Base-by-base conservation (phyloP, 2,888 invertebrate genomes). In the Luffia ferchaultella region DNA sequence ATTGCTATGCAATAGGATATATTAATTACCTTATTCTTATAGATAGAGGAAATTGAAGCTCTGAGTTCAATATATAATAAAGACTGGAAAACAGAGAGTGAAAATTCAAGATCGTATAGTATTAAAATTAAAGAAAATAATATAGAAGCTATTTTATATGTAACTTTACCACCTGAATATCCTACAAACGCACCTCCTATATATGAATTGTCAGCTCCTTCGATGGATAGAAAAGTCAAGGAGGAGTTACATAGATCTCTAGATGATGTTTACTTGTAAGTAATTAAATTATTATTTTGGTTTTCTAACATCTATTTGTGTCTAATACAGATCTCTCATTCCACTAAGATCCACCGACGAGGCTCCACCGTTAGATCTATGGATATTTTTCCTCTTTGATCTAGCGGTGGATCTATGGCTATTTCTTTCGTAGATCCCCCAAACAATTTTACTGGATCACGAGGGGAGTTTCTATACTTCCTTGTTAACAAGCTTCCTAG, bases 21-120 rank as follows among this genome's bases (percentile, higher is more conserved):
- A n/a, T n/a, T n/a, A n/a, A n/a, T n/a, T n/a, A n/a, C n/a, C n/a
- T n/a, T n/a, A n/a, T n/a, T 43, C 20, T 15, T 55, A 19, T 54
- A 89, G 88, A 70, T 71, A 2, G 90, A 91, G 57, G 93, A 93
- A 82, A 78, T 92, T 16, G 91, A 92, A 73, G 90, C 89, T 0
- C 70, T 93, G 16, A 77, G 82, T 55, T 87, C 93, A 2, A 93
- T 93, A 57, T 93, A 92, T 63, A 88, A 86, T 1, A 76, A 87
- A 18, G 89, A 92, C 57, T 92, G 89, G 88, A 78, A 76, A 51
- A 78, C 78, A 2, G 88, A 91, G 54, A 85, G 87, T 62, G 85
- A 80, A 49, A 73, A 72, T 17, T 74, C 82, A 40, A 77, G 80
- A 54, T 79, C 85, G 0, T 92, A 88, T 63, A 87, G 86, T 56